Evolutionary conservation across 2,113 vertebrate species (phyloP).

Genomic region (Meleagris gallopavo): DNA sequence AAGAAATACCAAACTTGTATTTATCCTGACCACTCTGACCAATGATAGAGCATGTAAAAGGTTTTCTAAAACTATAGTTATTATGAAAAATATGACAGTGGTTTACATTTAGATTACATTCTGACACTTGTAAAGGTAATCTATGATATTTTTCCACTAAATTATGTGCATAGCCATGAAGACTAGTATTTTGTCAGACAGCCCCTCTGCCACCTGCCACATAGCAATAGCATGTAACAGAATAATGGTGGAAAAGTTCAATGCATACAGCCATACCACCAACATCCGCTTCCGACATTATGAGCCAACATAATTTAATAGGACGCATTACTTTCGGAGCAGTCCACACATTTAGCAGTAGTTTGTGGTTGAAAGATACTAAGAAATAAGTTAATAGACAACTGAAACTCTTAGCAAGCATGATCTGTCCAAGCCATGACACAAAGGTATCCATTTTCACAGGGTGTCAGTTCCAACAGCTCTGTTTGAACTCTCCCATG

Average conservation of each 20-base stretch:
- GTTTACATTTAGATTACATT: not conserved
- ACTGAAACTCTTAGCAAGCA: not conserved
- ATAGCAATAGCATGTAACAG: no score
- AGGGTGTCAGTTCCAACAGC: not conserved
- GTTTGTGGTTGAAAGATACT: not conserved
- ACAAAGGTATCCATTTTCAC: constrained; percentile 15
- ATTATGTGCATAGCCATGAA: not conserved
- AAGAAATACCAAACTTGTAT: not conserved
- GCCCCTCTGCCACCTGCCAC: no score
- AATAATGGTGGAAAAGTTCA: no score
- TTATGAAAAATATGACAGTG: not conserved
- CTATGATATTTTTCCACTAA: not conserved
- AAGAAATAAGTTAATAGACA: not conserved
- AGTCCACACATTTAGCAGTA: not conserved
- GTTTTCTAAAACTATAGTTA: not conserved
- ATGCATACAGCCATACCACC: no score
- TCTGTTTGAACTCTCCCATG: not conserved
- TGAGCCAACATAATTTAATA: no score
- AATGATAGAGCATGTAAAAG: not conserved
- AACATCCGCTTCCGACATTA: no score
- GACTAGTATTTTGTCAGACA: not conserved
- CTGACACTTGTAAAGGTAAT: not conserved
- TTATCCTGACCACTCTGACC: not conserved
- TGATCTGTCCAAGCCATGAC: not conserved
- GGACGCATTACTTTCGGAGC: no score